Conservation (phyloP, 30 jellyfish, hydroid and myxozoan species). For the Haliclystus octoradiatus region DNA sequence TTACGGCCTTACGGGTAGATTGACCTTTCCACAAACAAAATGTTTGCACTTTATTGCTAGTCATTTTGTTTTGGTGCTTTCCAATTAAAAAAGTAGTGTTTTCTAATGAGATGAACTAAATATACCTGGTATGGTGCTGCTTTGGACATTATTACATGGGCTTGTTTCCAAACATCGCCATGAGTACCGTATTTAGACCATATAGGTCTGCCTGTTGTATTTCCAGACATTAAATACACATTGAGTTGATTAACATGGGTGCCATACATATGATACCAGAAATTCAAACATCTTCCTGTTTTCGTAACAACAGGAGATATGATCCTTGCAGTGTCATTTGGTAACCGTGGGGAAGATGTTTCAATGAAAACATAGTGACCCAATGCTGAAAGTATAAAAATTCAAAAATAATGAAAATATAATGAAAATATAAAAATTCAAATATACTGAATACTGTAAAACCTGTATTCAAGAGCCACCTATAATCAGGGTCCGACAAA, state of each 20-base stretch:
- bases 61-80: too few relatives aligned
- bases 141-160: conserved; percentile 54
- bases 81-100: too few relatives aligned
- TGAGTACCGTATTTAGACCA: conserved; percentile 93
- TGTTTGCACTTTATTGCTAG: too few relatives aligned
- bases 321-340: conserved; percentile 88
- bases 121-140: conserved; percentile 72
- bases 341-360: conserved; percentile 66
- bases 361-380: conserved; percentile 92
- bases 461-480: too few relatives aligned
- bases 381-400: too few relatives aligned
- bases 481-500: too few relatives aligned
- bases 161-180: conserved; percentile 87
- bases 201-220: conserved; percentile 61
- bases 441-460: too few relatives aligned
- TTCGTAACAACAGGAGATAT: conserved; percentile 42
- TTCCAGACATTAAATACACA: conserved; percentile 59
- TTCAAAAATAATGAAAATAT: too few relatives aligned
- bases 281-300: conserved; percentile 60
- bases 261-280: conserved; percentile 99
- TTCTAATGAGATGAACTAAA: not conserved
- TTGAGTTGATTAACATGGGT: conserved; percentile 69
- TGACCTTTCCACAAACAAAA: too few relatives aligned
- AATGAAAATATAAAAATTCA: too few relatives aligned
- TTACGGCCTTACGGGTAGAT: too few relatives aligned